Percentiles rank a stretch among this genome's conserved stretches.
Conservation (phyloP, 2,797 vertebrate species). For the Danio tinwini region DNA sequence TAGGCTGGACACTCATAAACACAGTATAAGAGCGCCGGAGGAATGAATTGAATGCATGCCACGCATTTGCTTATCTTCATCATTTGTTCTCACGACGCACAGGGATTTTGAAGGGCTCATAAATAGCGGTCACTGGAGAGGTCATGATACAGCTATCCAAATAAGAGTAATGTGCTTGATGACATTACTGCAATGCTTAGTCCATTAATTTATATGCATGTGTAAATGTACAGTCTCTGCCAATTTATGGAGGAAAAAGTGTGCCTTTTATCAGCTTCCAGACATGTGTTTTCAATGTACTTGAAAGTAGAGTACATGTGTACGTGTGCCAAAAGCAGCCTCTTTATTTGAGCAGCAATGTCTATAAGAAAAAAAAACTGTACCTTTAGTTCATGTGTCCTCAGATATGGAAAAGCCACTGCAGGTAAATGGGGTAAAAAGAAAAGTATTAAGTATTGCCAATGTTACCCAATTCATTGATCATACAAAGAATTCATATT, state of each 20-base stretch:
- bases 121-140: constrained; percentile 54
- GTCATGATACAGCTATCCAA: constrained; percentile 56
- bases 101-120: constrained; percentile 51
- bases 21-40: constrained; percentile 20
- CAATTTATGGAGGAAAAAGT: constrained; percentile 54
- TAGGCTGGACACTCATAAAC: constrained; percentile 41
- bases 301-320: constrained; percentile 68
- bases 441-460: too few relatives aligned
- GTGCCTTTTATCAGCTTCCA: constrained; percentile 73
- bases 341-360: constrained; percentile 60
- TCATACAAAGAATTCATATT: too few relatives aligned
- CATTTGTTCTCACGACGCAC: constrained; percentile 40
- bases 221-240: constrained; percentile 46
- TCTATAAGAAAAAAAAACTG: constrained; percentile 36
- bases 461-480: too few relatives aligned
- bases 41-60: constrained; percentile 53
- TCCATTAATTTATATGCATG: constrained; percentile 59
- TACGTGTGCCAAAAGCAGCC: constrained; percentile 59
- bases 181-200: constrained; percentile 52
- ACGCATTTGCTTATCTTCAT: constrained; percentile 56
- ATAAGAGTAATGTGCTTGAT: constrained; percentile 58
- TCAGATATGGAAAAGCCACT: constrained; percentile 23
- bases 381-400: constrained; percentile 38
- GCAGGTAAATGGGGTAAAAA: too few relatives aligned
- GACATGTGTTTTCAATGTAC: constrained; percentile 82